Conservation (phyloP, 2,113 vertebrate species). For the Piaya cayana region DNA sequence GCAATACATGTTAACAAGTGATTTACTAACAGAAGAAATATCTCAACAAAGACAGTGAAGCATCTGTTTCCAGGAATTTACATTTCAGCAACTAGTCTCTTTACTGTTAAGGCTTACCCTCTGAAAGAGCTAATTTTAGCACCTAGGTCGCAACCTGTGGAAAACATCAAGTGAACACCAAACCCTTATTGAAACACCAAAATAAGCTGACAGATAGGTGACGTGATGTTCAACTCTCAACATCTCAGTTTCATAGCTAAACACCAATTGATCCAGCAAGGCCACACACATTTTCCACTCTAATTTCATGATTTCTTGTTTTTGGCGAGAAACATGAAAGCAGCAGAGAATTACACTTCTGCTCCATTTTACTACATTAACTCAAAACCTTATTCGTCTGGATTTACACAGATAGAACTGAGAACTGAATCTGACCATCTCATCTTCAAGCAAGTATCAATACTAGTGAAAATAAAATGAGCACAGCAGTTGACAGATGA, state of each 20-base stretch:
- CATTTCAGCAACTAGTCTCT: neutral
- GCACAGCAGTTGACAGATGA: constrained; percentile 21
- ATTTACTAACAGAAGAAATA: neutral
- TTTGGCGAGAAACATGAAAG: neutral
- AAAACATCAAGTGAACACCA: neutral
- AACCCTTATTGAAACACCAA: neutral
- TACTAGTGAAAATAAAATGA: constrained; percentile 19
- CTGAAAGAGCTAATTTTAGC: neutral
- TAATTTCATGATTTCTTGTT: neutral
- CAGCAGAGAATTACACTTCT: neutral
- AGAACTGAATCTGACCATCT: neutral
- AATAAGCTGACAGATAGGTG: neutral
- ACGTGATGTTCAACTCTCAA: neutral
- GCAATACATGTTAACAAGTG: neutral
- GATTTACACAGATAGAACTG: neutral
- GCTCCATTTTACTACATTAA: neutral
- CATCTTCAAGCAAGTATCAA: neutral
- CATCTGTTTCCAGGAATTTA: neutral
- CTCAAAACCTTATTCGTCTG: neutral
- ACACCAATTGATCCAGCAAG: neutral
- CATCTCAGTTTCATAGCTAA: neutral
- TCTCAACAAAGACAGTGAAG: neutral
- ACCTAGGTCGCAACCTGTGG: neutral
- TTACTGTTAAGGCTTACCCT: neutral
- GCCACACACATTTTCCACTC: constrained; percentile 20